These are phyloP conservation scores for Tetrao urogallus DNA, from an alignment of 2,113 vertebrate species.

Conservation along the genomic window DNA sequence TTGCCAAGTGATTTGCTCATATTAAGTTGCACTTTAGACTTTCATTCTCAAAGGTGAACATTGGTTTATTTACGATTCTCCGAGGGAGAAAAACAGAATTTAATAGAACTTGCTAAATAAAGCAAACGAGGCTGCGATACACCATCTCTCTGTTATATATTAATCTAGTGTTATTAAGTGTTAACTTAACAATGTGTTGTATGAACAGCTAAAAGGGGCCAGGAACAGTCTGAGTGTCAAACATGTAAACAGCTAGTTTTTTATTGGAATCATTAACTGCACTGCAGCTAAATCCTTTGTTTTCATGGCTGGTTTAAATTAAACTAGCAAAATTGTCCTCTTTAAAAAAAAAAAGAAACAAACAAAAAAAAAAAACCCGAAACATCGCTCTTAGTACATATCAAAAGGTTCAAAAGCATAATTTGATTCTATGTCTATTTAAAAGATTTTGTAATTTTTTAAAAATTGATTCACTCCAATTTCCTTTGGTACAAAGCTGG, in stretches of 20 bases:
- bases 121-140: conserved; percentile 59
- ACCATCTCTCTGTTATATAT: conserved; percentile 75
- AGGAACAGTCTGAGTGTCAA: conserved; percentile 55
- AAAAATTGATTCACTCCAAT: not conserved
- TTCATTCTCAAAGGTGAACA: conserved; percentile 33
- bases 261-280: conserved; percentile 75
- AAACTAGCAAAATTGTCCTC: not conserved
- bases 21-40: conserved; percentile 24
- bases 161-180: conserved; percentile 81
- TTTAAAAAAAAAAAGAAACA: not conserved
- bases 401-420: not conserved
- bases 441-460: not conserved
- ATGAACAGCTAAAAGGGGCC: conserved; percentile 55
- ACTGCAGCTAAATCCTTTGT: conserved; percentile 31
- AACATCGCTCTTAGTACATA: not conserved
- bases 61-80: conserved; percentile 40
- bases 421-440: not conserved
- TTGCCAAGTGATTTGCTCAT: not conserved
- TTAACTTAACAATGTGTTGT: conserved; percentile 76
- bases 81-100: conserved; percentile 59
- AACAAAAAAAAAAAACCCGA: too few relatives aligned
- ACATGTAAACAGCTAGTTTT: conserved; percentile 41
- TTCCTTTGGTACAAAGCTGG: not conserved
- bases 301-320: conserved; percentile 28
- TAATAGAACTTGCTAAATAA: conserved; percentile 71